Conservation (phyloP, 2,888 invertebrate genomes). For the Morinoia aosen region DNA sequence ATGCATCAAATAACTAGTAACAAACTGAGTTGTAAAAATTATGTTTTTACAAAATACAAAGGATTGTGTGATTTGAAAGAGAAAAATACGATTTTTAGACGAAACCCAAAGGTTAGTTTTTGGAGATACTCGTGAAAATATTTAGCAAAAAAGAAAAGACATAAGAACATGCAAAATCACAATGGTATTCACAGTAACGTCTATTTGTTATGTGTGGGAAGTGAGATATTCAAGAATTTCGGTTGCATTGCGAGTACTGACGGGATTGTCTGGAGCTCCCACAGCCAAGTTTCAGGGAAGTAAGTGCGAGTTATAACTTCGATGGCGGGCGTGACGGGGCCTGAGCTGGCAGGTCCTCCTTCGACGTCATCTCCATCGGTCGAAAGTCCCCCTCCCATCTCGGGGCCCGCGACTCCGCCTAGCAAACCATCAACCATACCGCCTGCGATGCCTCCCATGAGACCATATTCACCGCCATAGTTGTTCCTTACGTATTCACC, state of each 20-base stretch:
- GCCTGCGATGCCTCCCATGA: not conserved
- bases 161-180: too few species aligned
- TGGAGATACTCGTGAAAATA: too few species aligned
- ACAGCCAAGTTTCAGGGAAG: constrained; percentile 1
- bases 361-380: not conserved
- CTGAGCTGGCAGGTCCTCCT: not conserved
- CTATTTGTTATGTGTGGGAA: not conserved
- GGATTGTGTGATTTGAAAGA: too few species aligned
- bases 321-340: not conserved
- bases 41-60: too few species aligned
- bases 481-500: not conserved
- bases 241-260: not conserved
- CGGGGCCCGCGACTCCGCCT: not conserved
- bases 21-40: too few species aligned
- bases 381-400: too few species aligned
- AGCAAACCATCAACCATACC: not conserved
- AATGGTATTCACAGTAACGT: too few species aligned
- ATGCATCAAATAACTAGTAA: too few species aligned
- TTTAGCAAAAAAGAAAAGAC: too few species aligned
- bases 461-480: not conserved
- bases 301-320: not conserved
- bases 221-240: not conserved
- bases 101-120: too few species aligned
- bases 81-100: too few species aligned
- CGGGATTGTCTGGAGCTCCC: not conserved